These are phyloP conservation scores for Acanthosepion pharaonis DNA, from an alignment of 2,888 invertebrate genomes.

Conservation along the genomic window DNA sequence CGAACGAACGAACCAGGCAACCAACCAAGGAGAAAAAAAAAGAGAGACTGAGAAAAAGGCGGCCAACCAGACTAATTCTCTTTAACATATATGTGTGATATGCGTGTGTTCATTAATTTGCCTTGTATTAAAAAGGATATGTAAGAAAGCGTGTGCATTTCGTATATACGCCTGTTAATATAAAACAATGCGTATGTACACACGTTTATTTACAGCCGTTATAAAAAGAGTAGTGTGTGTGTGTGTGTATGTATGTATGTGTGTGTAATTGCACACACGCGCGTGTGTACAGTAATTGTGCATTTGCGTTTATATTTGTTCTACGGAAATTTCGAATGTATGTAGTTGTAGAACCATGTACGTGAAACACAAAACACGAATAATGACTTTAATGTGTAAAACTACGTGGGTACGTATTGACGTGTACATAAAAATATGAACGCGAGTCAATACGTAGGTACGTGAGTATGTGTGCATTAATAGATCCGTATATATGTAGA, in stretches of 20 bases:
- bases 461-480: background rate
- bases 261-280: background rate
- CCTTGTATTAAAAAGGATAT: background rate
- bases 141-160: no score
- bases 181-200: background rate
- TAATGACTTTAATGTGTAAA: no score
- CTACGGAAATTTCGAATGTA: background rate
- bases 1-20: no score
- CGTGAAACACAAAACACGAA: background rate
- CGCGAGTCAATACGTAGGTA: background rate
- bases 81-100: background rate
- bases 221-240: background rate
- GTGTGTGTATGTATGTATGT: background rate
- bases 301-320: background rate
- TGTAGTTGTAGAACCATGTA: background rate
- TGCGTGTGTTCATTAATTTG: background rate
- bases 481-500: background rate
- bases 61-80: background rate
- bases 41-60: background rate
- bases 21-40: no score
- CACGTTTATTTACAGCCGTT: background rate
- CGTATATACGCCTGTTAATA: background rate
- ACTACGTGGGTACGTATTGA: background rate
- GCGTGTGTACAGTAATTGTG: background rate
- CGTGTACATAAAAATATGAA: background rate